phyloP scores from a whole-genome alignment of 1,140 invertebrate species.

The Formica selysi region DNA sequence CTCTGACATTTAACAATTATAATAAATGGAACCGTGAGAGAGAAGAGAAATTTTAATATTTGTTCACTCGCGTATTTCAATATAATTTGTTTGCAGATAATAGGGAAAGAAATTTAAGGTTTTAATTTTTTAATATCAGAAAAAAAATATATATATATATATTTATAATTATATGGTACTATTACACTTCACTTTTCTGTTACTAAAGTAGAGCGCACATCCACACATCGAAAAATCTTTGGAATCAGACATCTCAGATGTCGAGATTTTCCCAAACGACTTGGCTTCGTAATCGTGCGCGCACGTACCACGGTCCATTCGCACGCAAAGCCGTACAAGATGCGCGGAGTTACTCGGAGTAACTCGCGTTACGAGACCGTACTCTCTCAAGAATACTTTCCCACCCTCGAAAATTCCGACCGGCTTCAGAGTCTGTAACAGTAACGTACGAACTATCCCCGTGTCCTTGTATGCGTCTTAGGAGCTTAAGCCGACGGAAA shows the following conservation, averaged over 20 bases:
- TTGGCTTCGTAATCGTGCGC: not conserved
- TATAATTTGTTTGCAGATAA: not conserved
- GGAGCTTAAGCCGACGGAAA: conserved; percentile 49
- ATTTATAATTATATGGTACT: not conserved
- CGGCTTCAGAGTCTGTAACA: conserved; percentile 1
- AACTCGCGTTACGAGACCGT: conserved; percentile 49
- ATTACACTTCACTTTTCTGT: conserved; percentile 1
- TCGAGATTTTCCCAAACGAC: conserved; percentile 5
- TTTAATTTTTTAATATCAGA: too few relatives aligned
- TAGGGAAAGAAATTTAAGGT: not conserved
- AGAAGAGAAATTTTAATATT: not conserved
- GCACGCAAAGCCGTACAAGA: conserved; percentile 49
- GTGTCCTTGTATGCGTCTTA: conserved; percentile 44
- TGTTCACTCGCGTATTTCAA: not conserved
- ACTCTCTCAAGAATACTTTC: conserved; percentile 33
- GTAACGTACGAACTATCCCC: conserved; percentile 31
- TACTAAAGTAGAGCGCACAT: not conserved
- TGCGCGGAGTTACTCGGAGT: conserved; percentile 50
- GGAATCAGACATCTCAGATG: not conserved
- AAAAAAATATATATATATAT: not conserved
- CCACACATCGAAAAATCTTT: not conserved
- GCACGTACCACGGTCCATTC: conserved; percentile 28
- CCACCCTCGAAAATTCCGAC: conserved; percentile 6
- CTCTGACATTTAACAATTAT: not conserved
- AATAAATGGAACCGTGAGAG: not conserved